Base-by-base conservation (phyloP, 2,113 vertebrate genomes). In the Gymnarchus niloticus region DNA sequence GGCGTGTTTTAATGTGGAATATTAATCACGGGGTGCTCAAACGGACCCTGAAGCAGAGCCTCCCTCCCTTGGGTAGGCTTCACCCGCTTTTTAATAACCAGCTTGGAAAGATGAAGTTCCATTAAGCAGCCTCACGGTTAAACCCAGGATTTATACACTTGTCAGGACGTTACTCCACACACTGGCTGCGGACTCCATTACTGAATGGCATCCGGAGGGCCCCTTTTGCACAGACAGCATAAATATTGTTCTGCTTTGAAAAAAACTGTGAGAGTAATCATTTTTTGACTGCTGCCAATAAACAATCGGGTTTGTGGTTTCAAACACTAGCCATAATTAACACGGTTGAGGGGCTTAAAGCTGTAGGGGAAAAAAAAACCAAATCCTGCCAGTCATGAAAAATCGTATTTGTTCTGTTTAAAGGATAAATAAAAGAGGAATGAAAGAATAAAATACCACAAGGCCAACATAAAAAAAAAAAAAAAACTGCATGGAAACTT, bases 61-160 rank as follows among this genome's bases (percentile, higher is more conserved):
- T 21, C 12, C 59, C 59, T 65, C 37, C 23, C 41, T 8, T 59
- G 54, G 4, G 17, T 23, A 46, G 56, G 4, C n/a, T 28, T 10
- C 7, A 56, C 17, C 6, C 25, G 25, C 52, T n/a, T 83, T n/a
- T 59, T 59, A 83, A 59, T 83, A 83, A 56, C 21, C 69, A 57
- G 28, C 14, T 25, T 37, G 0, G 17, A 46, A 37, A 85, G n/a
- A 76, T 56, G 17, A 76, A 48, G 51, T 44, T 41, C 81, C n/a
- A 46, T 48, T 85, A 21, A 51, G 80, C 23, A 25, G 21, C 8
- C 6, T 57, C 52, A 78, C 87, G 87, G 89, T 92, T 88, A 90
- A 89, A 88, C 69, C 56, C 9, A 52, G 80, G 76, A 90, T 89
- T 89, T 90, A 89, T 86, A 61, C 56, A 82, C 77, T 86, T 86